These are phyloP conservation scores for Hartigia nigra DNA, from an alignment of 2,888 invertebrate genomes.

Conservation along the genomic window DNA sequence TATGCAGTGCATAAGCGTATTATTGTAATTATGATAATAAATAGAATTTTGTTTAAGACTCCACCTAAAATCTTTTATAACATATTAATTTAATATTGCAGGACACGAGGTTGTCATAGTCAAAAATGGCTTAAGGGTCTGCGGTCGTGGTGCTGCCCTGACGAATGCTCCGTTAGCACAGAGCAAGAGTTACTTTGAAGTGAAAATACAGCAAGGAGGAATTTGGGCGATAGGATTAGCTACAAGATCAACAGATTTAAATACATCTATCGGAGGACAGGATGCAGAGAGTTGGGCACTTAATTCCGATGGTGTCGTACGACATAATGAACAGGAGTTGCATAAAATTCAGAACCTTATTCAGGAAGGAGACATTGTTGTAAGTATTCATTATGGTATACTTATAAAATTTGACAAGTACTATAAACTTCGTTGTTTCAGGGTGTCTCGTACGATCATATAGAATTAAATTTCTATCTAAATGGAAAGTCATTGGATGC, in stretches of 20 bases:
- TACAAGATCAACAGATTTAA: constrained; percentile 87
- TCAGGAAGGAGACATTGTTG: constrained; percentile 93
- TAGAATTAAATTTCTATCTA: constrained; percentile 93
- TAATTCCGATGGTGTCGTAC: constrained; percentile 87
- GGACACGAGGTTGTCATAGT: constrained; percentile 96
- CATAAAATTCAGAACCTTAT: constrained; percentile 69
- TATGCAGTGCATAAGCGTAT: constrained; percentile 31
- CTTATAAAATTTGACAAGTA: constrained; percentile 6
- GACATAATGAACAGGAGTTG: constrained; percentile 85
- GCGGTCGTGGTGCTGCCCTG: constrained; percentile 95
- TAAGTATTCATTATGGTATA: constrained; percentile 56
- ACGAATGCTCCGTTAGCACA: constrained; percentile 95
- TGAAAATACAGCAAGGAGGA: constrained; percentile 96
- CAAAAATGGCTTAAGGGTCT: constrained; percentile 91
- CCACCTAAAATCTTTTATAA: constrained; percentile 5
- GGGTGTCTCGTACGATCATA: constrained; percentile 96
- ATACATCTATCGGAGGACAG: constrained; percentile 83
- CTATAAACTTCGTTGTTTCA: constrained; percentile 54
- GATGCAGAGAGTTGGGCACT: constrained; percentile 95
- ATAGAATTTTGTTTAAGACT: not conserved
- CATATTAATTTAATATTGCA: constrained; percentile 61
- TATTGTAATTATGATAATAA: constrained; percentile 13
- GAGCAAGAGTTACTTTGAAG: constrained; percentile 98
- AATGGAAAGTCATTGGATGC: constrained; percentile 91
- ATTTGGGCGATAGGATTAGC: constrained; percentile 96